phyloP scores from a whole-genome alignment of 1,140 invertebrate genomes.

The Trachymyrmex septentrionalis region DNA sequence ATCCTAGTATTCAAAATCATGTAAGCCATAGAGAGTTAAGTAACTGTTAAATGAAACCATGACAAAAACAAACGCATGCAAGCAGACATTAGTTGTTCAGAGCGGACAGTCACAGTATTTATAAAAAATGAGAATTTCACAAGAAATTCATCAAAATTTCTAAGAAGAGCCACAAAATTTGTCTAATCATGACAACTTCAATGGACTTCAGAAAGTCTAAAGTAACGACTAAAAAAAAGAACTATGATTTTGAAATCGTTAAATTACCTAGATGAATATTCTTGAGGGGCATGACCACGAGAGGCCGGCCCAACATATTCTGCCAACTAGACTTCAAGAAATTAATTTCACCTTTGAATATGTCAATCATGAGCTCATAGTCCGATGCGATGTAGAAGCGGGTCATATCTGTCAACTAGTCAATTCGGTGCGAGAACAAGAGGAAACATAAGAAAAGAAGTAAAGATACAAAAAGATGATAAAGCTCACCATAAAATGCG shows the following conservation, averaged over 20 bases:
- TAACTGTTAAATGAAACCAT: constrained; percentile 58
- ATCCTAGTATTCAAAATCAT: not conserved
- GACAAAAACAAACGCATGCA: constrained; percentile 72
- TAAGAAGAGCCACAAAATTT: constrained; percentile 54
- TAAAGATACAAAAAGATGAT: constrained; percentile 58
- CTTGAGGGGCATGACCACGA: constrained; percentile 95
- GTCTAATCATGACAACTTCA: constrained; percentile 24
- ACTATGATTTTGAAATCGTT: constrained; percentile 72
- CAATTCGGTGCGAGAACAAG: constrained; percentile 79
- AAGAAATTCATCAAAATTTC: constrained; percentile 22
- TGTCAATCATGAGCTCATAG: constrained; percentile 98
- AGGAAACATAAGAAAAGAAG: constrained; percentile 73
- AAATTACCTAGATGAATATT: constrained; percentile 95
- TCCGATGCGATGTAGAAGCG: constrained; percentile 99
- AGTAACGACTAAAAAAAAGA: constrained; percentile 61
- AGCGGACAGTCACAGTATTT: constrained; percentile 53
- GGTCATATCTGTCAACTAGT: constrained; percentile 97
- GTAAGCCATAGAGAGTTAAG: constrained; percentile 53
- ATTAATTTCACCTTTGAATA: constrained; percentile 98
- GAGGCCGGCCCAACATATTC: constrained; percentile 96
- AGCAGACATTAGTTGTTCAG: constrained; percentile 70
- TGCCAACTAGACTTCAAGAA: constrained; percentile 98
- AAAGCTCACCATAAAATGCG: not conserved
- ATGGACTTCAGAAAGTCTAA: constrained; percentile 29
- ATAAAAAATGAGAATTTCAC: constrained; percentile 15